Evolutionary conservation across 2,888 invertebrate genomes (phyloP).

Genomic region (Balanococcus diminutus): DNA sequence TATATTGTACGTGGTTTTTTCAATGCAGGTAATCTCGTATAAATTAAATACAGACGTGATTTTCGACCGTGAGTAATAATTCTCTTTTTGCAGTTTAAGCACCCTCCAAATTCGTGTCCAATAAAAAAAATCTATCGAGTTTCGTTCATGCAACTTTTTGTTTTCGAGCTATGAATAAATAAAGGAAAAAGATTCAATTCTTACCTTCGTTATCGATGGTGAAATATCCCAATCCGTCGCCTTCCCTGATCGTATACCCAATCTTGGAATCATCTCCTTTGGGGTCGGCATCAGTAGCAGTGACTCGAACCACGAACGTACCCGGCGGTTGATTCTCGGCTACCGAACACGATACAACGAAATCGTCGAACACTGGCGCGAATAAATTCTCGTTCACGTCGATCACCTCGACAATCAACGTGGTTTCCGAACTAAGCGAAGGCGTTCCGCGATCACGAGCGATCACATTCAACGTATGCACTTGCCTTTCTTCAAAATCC

Average conservation of each 20-base stretch:
- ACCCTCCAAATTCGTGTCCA: neutral
- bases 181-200: no score
- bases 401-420: conserved; percentile 82
- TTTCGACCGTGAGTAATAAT: neutral
- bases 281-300: conserved; percentile 80
- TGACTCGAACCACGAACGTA: conserved; percentile 76
- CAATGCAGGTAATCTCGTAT: conserved; percentile 24
- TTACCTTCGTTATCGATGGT: conserved; percentile 71
- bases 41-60: conserved; percentile 26
- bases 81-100: neutral
- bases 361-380: conserved; percentile 82
- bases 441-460: conserved; percentile 87
- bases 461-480: conserved; percentile 83
- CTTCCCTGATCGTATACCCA: conserved; percentile 84
- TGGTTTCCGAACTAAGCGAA: conserved; percentile 77
- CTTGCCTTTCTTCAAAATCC: conserved; percentile 88
- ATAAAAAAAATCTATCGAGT: neutral
- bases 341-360: conserved; percentile 76
- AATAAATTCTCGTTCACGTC: conserved; percentile 94
- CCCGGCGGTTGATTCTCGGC: conserved; percentile 81
- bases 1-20: neutral
- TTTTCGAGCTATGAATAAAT: no score
- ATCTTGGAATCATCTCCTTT: conserved; percentile 81
- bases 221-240: conserved; percentile 90
- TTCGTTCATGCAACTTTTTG: no score